phyloP scores from a whole-genome alignment of 2,888 invertebrate genomes.

The Timema podura region DNA sequence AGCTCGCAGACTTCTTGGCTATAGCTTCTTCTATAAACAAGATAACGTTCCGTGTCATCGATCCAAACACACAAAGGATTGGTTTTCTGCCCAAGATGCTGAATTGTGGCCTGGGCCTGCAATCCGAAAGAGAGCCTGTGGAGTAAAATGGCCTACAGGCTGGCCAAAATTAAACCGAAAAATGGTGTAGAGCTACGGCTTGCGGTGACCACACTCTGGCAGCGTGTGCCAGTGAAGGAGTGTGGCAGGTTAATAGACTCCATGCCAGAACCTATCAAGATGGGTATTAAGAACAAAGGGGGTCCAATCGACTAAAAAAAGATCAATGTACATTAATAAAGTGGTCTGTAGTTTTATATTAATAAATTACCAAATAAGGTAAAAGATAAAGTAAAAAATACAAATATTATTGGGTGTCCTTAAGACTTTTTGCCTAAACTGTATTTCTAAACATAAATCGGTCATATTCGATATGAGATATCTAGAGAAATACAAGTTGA shows the following conservation, averaged over 20 bases:
- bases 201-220: not conserved
- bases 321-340: not conserved
- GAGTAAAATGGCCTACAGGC: not conserved
- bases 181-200: not conserved
- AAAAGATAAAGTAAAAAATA: no score
- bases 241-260: not conserved
- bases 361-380: no score
- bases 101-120: not conserved
- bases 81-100: not conserved
- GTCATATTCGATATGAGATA: no score
- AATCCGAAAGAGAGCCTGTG: not conserved
- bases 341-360: no score
- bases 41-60: constrained; percentile 5
- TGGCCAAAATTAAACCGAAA: not conserved
- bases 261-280: not conserved
- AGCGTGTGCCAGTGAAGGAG: not conserved
- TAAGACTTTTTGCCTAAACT: no score
- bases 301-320: not conserved
- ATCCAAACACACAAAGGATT: constrained; percentile 2
- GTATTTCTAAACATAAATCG: no score
- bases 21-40: not conserved
- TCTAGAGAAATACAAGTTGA: no score
- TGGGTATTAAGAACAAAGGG: not conserved
- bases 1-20: no score
- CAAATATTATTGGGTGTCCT: no score